Conservation (phyloP, 2,113 vertebrate species). For the Nothobranchius furzeri region DNA sequence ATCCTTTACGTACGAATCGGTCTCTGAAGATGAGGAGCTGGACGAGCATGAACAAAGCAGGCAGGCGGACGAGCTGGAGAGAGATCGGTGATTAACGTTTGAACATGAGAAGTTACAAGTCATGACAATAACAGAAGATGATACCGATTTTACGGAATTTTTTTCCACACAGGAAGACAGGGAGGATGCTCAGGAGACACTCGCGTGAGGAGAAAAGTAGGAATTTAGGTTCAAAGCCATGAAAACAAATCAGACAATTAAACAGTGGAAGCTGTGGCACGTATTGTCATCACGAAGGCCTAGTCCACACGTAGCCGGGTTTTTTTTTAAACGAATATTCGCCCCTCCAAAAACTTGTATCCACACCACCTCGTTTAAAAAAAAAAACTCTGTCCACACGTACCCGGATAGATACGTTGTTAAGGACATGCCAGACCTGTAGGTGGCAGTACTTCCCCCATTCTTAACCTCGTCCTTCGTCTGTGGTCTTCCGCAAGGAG, state of each 20-base stretch:
- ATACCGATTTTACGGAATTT: slow-evolving; percentile 25
- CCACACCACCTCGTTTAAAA: too few relatives aligned
- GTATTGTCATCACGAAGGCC: too few relatives aligned
- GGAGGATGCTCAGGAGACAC: slow-evolving; percentile 34
- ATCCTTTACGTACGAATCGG: slow-evolving; percentile 11
- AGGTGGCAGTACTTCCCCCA: too few relatives aligned
- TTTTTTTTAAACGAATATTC: too few relatives aligned
- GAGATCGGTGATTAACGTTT: background rate
- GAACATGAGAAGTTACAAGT: background rate
- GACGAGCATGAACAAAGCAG: slow-evolving; percentile 32
- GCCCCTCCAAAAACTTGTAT: too few relatives aligned
- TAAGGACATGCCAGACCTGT: too few relatives aligned
- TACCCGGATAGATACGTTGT: too few relatives aligned
- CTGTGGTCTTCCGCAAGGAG: too few relatives aligned
- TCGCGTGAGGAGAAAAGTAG: slow-evolving; percentile 18
- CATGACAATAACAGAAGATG: slow-evolving; percentile 13
- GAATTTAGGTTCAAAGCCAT: slow-evolving; percentile 23
- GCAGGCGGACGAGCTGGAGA: slow-evolving; percentile 7
- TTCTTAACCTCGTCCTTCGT: too few relatives aligned
- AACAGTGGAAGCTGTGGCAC: slow-evolving; percentile 56
- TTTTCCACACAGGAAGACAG: slow-evolving; percentile 20
- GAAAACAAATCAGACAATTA: background rate
- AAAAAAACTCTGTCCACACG: too few relatives aligned
- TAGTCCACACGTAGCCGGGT: too few relatives aligned
- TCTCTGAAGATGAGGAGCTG: slow-evolving; percentile 35